Conservation (phyloP, 2,113 vertebrate genomes). For the Xenotilapia caudafasciata region DNA sequence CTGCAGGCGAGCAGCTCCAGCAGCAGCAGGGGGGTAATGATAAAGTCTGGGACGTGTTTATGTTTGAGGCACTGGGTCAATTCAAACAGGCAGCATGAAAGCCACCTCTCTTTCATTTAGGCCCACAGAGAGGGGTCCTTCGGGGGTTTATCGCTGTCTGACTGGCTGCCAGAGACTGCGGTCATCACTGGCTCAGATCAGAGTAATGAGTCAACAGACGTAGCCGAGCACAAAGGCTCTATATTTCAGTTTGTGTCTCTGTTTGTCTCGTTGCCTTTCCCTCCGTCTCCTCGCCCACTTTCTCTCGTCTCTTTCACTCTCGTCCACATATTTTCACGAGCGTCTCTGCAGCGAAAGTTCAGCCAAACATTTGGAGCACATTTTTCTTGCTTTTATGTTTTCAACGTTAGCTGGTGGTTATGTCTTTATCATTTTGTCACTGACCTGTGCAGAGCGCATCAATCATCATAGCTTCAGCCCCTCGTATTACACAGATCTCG, state of each 20-base stretch:
- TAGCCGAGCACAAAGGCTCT: conserved; percentile 10
- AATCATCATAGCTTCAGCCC: neutral
- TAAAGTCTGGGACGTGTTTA: conserved; percentile 32
- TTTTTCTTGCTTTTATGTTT: neutral
- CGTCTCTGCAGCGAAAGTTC: neutral
- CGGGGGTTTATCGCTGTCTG: conserved; percentile 8
- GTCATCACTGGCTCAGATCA: neutral
- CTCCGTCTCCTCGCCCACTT: neutral
- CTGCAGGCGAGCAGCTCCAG: conserved; percentile 4
- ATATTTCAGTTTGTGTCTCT: conserved; percentile 15
- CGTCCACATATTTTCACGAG: neutral
- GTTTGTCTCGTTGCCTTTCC: neutral
- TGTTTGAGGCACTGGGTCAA: conserved; percentile 9
- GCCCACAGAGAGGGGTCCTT: neutral
- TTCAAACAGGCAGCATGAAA: conserved; percentile 18
- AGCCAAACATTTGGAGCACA: neutral
- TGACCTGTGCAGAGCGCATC: neutral
- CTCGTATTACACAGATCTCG: rapidly evolving
- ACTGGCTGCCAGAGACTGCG: neutral
- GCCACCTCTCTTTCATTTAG: neutral
- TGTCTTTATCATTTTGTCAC: neutral
- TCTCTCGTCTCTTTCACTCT: neutral
- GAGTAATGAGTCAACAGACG: neutral
- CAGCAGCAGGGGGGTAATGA: conserved; percentile 31
- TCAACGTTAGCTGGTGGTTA: neutral